Base-by-base conservation (phyloP, 2,888 invertebrate genomes). In the Idaea biselata region DNA sequence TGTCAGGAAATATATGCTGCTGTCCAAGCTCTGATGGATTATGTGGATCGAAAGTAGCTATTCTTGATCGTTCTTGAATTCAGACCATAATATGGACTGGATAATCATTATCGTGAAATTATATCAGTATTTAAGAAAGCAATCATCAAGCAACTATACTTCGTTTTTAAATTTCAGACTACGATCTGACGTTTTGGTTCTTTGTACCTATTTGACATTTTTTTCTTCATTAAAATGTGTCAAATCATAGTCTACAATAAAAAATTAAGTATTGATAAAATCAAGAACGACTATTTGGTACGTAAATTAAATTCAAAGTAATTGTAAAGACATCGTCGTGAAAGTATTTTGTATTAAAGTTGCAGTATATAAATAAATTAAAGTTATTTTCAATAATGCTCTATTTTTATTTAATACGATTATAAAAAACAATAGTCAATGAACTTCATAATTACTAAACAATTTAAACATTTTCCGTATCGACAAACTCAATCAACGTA, bases 1-100 rank as follows among this genome's bases (percentile, higher is more conserved):
- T 88, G 91, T 60, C 18, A 71, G 0, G 91, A 92, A 78, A 81
- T 82, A 14, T 89, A 84, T 86, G 79, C 77, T 55, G 91, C 83
- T 18, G 82, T 91, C 7, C 75, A 76, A 58, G 82, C 82, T 65
- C 77, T 92, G 16, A 85, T 92, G 87, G 77, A 81, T 8, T 89
- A 79, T 70, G 82, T 92, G 1, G 87, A 91, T 65, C 66, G 73
- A 16, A 75, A 78, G 68, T 77, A 64, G 69, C 56, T 32, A 17
- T 33, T 58, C 16, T 33, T 60, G 18, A 59, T 44, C 44, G 8
- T 44, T 8, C 8, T 44, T 44, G n/a, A n/a, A n/a, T 44, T 44
- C 11, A 14, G 44, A 44, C 44, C 44, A 44, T 1, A 25, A 25
- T 25, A 25, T 25, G 11, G 7, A 8, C 44, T 44, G 6, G 44